A percentile compares a stretch with the other conserved stretches of the same genome.
Conservation (phyloP, 2,797 vertebrate genomes). For the Numenius phaeopus region DNA sequence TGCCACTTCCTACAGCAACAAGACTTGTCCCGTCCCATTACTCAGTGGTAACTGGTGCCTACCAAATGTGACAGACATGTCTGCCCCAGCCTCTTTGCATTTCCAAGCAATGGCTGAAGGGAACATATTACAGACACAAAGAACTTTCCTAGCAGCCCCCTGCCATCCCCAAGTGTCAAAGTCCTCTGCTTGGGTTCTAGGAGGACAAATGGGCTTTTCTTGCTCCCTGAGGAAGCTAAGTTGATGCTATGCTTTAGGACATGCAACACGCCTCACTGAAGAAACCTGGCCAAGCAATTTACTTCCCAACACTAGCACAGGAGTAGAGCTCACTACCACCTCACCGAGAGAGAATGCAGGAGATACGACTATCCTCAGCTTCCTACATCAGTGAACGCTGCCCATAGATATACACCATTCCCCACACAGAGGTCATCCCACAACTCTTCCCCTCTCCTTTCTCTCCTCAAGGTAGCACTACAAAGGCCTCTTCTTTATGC, state of each 20-base stretch:
- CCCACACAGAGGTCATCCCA: background rate
- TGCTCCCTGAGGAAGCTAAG: too few relatives aligned
- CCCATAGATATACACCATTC: background rate
- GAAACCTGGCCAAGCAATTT: background rate
- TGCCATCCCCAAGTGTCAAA: background rate
- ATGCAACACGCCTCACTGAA: background rate
- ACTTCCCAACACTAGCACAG: background rate
- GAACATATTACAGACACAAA: background rate
- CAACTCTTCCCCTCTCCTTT: background rate
- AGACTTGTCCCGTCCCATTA: background rate
- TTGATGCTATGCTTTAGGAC: background rate
- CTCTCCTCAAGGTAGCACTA: background rate
- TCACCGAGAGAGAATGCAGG: background rate
- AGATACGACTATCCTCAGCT: background rate
- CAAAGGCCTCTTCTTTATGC: background rate
- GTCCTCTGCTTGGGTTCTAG: background rate
- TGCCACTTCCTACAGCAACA: background rate
- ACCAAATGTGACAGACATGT: accelerated
- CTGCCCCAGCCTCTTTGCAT: background rate
- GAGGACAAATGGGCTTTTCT: background rate
- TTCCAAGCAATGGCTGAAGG: background rate
- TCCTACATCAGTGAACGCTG: background rate
- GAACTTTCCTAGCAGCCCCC: background rate
- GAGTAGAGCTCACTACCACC: background rate
- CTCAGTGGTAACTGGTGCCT: background rate